A percentile compares a stretch with the other conserved stretches of the same genome.
These are phyloP conservation scores for Dynastes grantii DNA, from an alignment of 2,888 invertebrate genomes.

Conservation along the genomic window DNA sequence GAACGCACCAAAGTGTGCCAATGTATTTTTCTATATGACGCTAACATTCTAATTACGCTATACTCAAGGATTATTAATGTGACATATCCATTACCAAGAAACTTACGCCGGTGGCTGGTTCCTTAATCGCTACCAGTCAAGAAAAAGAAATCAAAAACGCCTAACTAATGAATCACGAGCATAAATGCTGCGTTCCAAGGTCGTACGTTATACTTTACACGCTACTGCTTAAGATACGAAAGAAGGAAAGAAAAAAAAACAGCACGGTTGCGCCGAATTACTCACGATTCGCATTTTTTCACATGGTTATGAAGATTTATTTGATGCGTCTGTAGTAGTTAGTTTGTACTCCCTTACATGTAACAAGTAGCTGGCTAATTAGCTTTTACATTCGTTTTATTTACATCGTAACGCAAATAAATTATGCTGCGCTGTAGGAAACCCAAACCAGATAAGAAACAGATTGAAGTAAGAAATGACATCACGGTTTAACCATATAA, in stretches of 20 bases:
- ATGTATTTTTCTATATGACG: conserved; percentile 20
- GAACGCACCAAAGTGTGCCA: conserved; percentile 4
- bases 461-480: too few relatives aligned
- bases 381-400: too few relatives aligned
- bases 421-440: too few relatives aligned
- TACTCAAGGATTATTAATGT: conserved; percentile 6
- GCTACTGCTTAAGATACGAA: background rate
- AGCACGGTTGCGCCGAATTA: conserved; percentile 7
- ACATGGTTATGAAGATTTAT: conserved; percentile 15
- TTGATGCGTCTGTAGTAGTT: background rate
- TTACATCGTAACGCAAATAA: too few relatives aligned
- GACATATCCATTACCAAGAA: conserved; percentile 36
- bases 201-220: conserved; percentile 15
- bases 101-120: conserved; percentile 30
- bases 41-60: conserved; percentile 30
- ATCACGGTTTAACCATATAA: too few relatives aligned
- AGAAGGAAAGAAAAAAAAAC: background rate
- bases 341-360: too few relatives aligned
- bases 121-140: conserved; percentile 27
- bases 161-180: conserved; percentile 40
- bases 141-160: conserved; percentile 42
- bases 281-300: conserved; percentile 20
- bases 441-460: too few relatives aligned
- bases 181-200: conserved; percentile 26
- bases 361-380: too few relatives aligned